Evolutionary conservation across 2,113 vertebrate species (phyloP).

Genomic region (Gobius niger): DNA sequence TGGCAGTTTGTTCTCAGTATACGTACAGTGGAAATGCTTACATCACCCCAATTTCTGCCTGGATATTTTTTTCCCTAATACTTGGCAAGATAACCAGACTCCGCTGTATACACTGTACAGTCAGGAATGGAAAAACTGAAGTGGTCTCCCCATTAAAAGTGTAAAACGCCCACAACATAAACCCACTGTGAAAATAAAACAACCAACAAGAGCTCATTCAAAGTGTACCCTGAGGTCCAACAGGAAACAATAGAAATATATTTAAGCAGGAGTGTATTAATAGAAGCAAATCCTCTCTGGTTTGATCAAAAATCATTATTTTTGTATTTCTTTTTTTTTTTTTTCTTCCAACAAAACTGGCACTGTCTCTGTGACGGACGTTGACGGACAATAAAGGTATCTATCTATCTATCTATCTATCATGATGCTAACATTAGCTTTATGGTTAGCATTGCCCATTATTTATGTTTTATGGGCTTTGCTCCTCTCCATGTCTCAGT

Average conservation of each 20-base stretch:
- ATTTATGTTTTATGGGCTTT: too few relatives aligned
- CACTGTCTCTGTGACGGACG: too few relatives aligned
- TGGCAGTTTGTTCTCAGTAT: neutral
- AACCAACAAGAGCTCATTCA: constrained; percentile 52
- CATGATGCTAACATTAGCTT: too few relatives aligned
- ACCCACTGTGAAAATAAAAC: constrained; percentile 33
- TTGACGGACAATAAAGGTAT: too few relatives aligned
- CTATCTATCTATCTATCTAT: too few relatives aligned
- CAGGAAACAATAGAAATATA: neutral
- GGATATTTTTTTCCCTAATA: constrained; percentile 1
- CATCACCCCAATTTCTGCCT: constrained; percentile 10
- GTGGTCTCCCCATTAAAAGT: constrained; percentile 26
- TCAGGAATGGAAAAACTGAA: constrained; percentile 27
- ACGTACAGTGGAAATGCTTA: neutral
- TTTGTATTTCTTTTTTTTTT: too few relatives aligned
- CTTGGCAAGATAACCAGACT: constrained; percentile 6
- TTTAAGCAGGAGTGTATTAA: neutral
- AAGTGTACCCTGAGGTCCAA: constrained; percentile 11
- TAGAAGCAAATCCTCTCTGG: neutral
- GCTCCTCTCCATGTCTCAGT: too few relatives aligned
- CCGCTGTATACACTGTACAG: constrained; percentile 11
- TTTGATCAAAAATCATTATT: too few relatives aligned
- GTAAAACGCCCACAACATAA: constrained; percentile 25
- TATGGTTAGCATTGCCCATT: too few relatives aligned
- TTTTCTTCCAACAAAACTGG: too few relatives aligned